A percentile compares a stretch with the other conserved stretches of the same genome.
Evolutionary conservation across 1,140 invertebrate genomes (phyloP).

Genomic region (Anastrepha ludens): DNA sequence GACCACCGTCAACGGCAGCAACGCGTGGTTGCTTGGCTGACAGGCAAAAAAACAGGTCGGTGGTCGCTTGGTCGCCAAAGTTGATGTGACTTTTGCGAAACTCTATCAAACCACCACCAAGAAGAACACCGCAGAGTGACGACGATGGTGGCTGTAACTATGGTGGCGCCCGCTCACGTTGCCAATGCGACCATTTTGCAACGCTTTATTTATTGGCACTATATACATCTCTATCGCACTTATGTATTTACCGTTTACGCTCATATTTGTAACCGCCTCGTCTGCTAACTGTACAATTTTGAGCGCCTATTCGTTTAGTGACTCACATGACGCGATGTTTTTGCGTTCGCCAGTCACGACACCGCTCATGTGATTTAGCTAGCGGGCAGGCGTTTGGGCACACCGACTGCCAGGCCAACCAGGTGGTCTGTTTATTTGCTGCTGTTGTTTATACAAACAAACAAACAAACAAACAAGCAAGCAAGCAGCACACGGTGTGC

Average conservation of each 20-base stretch:
- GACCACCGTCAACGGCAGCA: constrained; percentile 26
- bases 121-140: background rate
- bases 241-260: background rate
- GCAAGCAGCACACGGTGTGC: background rate
- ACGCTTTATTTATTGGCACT: background rate
- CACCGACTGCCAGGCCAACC: constrained; percentile 38
- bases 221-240: constrained; percentile 33
- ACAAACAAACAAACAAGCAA: background rate
- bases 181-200: constrained; percentile 25
- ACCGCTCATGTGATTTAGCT: constrained; percentile 12
- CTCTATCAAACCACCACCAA: no score
- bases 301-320: constrained; percentile 59
- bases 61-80: background rate
- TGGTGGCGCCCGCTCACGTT: constrained; percentile 25
- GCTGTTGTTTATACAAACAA: background rate
- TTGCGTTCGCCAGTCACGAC: constrained; percentile 32
- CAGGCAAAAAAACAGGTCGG: background rate
- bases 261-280: background rate
- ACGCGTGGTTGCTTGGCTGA: constrained; percentile 49
- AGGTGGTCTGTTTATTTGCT: constrained; percentile 8
- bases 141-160: background rate
- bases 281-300: background rate
- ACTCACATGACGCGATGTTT: constrained; percentile 59
- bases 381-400: background rate
- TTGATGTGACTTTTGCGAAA: background rate